phyloP scores from a whole-genome alignment of 2,113 vertebrate species.

The Arvicanthis niloticus region DNA sequence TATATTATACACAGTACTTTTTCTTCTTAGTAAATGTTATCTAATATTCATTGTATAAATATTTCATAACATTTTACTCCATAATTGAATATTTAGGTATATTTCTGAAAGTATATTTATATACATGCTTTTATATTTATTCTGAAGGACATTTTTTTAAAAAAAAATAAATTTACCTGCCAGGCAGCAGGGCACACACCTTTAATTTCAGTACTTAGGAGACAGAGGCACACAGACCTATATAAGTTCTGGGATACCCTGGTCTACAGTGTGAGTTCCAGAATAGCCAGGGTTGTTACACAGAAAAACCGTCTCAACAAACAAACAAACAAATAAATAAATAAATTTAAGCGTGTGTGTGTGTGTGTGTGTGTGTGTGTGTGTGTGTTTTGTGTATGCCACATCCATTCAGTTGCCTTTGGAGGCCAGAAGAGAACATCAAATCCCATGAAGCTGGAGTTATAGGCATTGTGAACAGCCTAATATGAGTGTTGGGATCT shows the following conservation, averaged over 20 bases:
- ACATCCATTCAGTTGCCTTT: neutral
- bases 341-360: neutral
- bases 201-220: neutral
- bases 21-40: neutral
- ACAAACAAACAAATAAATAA: neutral
- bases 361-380: neutral
- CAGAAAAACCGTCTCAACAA: neutral
- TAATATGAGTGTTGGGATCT: neutral
- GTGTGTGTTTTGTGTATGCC: neutral
- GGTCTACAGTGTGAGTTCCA: neutral
- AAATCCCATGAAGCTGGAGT: neutral
- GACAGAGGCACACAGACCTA: neutral
- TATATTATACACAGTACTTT: neutral
- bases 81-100: slow-evolving; percentile 26
- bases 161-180: neutral
- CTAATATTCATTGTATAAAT: neutral
- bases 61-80: slow-evolving; percentile 51
- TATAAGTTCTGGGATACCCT: neutral
- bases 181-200: neutral
- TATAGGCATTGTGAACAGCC: neutral
- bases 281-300: neutral
- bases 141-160: neutral
- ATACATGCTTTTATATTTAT: slow-evolving; percentile 20
- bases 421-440: neutral
- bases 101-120: slow-evolving; percentile 16